phyloP scores from a whole-genome alignment of 2,113 vertebrate species.

The Pygoscelis adeliae region DNA sequence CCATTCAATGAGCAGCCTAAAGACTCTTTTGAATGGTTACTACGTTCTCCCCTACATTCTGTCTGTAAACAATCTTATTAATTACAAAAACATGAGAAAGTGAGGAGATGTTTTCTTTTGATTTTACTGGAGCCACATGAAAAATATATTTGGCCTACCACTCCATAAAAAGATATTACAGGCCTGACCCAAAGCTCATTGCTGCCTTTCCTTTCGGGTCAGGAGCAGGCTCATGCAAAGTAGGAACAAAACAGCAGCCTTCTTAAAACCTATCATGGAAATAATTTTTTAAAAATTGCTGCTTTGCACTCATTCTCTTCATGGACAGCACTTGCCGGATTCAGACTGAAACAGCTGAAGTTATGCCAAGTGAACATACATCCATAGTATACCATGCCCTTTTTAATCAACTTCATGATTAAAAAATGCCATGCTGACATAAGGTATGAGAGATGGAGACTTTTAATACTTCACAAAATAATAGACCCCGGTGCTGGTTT shows the following conservation, averaged over 20 bases:
- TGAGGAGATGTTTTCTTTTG: not conserved
- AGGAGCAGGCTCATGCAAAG: not conserved
- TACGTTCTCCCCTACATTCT: not conserved
- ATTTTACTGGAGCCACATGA: not conserved
- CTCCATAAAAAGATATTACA: not conserved
- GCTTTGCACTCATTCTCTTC: not conserved
- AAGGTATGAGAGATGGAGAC: conserved; percentile 17
- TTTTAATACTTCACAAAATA: conserved; percentile 44
- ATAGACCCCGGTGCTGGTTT: not conserved
- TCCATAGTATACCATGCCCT: conserved; percentile 2
- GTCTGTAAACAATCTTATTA: not conserved
- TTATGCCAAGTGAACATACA: conserved; percentile 16
- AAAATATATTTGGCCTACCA: not conserved
- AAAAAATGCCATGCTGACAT: conserved; percentile 65
- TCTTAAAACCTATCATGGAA: not conserved
- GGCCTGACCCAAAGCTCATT: not conserved
- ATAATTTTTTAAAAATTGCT: not conserved
- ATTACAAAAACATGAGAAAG: not conserved
- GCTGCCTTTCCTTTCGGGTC: not conserved
- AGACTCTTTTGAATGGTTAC: not conserved
- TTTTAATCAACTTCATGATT: conserved; percentile 70
- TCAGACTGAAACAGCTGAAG: conserved; percentile 35
- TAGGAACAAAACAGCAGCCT: not conserved
- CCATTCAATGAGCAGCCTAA: not conserved
- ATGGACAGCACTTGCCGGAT: not conserved